Evolutionary conservation across 2,797 vertebrate genomes (phyloP).

Genomic region (Malacoraja senta): DNA sequence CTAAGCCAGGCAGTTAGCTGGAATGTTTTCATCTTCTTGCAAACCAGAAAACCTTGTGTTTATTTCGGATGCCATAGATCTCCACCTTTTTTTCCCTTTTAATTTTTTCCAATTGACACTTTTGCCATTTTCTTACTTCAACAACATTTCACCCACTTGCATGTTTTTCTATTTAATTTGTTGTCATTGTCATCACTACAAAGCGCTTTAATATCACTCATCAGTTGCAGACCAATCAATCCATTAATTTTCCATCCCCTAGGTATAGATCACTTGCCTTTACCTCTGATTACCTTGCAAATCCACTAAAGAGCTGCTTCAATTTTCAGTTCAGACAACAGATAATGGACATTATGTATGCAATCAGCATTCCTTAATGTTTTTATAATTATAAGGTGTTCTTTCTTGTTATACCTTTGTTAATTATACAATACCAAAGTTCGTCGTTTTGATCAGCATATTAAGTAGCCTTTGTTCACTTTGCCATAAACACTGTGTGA

Average conservation of each 20-base stretch:
- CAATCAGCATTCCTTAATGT: not conserved
- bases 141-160: not conserved
- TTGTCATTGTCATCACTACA: not conserved
- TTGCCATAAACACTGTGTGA: not conserved
- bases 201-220: not conserved
- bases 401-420: not conserved
- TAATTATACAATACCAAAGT: not conserved
- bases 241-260: not conserved
- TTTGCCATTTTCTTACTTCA: not conserved
- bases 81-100: not conserved
- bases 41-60: not conserved
- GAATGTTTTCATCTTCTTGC: not conserved
- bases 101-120: not conserved
- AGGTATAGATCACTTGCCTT: not conserved
- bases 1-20: not conserved
- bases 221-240: not conserved
- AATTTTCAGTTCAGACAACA: not conserved
- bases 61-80: not conserved
- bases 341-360: not conserved
- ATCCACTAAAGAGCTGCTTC: not conserved
- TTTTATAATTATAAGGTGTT: not conserved
- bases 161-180: not conserved
- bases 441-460: not conserved
- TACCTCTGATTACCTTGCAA: not conserved
- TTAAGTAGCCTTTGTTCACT: conserved; percentile 5